Conservation (phyloP, 2,797 vertebrate genomes). For the Rhinogobio ventralis region DNA sequence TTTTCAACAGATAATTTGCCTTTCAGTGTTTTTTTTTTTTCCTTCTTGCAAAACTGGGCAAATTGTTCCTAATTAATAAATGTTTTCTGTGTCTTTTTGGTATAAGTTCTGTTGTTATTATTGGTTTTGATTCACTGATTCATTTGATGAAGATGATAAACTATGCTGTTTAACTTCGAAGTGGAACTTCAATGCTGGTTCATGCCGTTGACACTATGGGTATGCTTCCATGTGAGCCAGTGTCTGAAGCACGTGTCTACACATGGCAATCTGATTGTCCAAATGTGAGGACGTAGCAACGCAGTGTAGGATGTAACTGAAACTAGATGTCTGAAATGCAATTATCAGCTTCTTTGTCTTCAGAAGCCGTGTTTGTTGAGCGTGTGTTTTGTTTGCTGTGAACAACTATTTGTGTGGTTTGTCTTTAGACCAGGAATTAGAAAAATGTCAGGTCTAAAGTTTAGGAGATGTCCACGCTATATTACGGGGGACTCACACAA, state of each 20-base stretch:
- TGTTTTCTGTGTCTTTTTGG: not conserved
- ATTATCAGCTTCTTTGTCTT: not conserved
- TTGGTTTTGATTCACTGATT: not conserved
- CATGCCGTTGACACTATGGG: not conserved
- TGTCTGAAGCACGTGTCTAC: not conserved
- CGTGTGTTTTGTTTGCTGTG: not conserved
- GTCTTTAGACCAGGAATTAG: not conserved
- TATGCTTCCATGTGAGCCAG: not conserved
- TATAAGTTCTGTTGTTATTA: not conserved
- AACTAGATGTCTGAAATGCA: not conserved
- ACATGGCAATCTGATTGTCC: not conserved
- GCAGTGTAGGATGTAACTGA: not conserved
- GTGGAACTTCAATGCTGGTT: not conserved
- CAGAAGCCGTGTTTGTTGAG: not conserved
- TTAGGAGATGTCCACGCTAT: not conserved
- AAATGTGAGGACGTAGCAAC: not conserved
- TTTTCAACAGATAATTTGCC: not conserved
- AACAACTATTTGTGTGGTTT: not conserved
- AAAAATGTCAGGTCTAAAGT: not conserved
- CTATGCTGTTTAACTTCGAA: not conserved
- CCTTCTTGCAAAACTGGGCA: not conserved
- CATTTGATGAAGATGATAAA: not conserved
- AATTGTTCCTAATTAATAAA: not conserved
- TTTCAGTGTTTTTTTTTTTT: not conserved
- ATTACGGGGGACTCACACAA: too few relatives aligned